Base-by-base conservation (phyloP, 2,888 invertebrate genomes). In the Arenicola marina region DNA sequence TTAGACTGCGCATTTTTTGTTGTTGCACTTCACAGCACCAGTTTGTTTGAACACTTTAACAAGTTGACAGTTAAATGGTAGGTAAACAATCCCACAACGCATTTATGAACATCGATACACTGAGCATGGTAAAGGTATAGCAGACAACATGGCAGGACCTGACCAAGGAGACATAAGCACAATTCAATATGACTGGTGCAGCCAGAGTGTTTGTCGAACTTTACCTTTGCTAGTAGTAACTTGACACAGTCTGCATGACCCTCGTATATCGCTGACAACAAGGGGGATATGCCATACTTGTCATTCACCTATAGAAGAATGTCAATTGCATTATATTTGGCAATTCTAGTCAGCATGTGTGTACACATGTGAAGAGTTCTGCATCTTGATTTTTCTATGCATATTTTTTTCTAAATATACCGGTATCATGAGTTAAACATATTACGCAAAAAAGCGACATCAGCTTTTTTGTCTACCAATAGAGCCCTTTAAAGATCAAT, bases 231-330 rank as follows among this genome's bases (percentile, higher is more conserved):
- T 67, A 97, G 82, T 73, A 98, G 87, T 69, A 93, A 86, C 84
- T 92, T 89, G 15, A 97, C 96, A 86, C 95, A 94, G 67, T 90
- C 89, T 58, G 91, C 91, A 81, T 97, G 97, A 29, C 94, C 94
- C 85, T 98, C 97, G 93, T 93, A 98, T 78, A 97, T 93, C 62
- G 97, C 97, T 73, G 96, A 94, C 75, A 97, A 84, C 54, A 98
- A 86, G 34, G 95, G 92, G 67, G 93, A 93, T 74, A 98, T 95
- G 34, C 95, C 95, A 87, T 96, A 93, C 86, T 94, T 94, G 83
- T 97, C 97, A 79, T 89, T 88, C 74, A 90, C 90, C 96, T 97
- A 26, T 46, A 66, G 45, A 45, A 45, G 38, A 48, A 43, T 4
- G 24, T n/a, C 44, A 2, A 4, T 44, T 44, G 33, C n/a, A 18